Evolutionary conservation across 1,140 invertebrate species (phyloP).

Genomic region (Stegodyphus mimosarum): DNA sequence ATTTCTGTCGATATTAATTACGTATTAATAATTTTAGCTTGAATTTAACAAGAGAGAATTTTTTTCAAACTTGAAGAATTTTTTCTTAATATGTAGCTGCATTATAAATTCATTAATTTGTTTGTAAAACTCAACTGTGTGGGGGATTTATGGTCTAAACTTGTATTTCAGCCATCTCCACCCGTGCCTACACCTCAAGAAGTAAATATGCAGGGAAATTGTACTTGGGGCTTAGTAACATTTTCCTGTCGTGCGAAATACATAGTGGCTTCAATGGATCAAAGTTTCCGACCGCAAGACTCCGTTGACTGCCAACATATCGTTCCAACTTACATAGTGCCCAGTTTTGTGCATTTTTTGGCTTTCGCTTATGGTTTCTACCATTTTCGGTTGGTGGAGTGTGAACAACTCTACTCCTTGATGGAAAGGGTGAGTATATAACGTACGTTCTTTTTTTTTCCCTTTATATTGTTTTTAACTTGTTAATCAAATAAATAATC

Average conservation of each 20-base stretch:
- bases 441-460: neutral
- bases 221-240: slow-evolving; percentile 23
- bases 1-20: no score
- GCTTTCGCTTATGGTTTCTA: slow-evolving; percentile 82
- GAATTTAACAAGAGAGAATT: no score
- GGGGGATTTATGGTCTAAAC: no score
- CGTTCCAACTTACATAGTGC: slow-evolving; percentile 81
- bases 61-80: no score
- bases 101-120: no score
- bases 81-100: no score
- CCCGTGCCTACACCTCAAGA: slow-evolving; percentile 6
- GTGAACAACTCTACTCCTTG: slow-evolving; percentile 88
- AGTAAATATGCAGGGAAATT: slow-evolving; percentile 35
- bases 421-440: slow-evolving; percentile 81
- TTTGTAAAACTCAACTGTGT: no score
- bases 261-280: neutral
- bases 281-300: neutral
- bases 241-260: slow-evolving; percentile 32
- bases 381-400: slow-evolving; percentile 83
- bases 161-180: slow-evolving; percentile 21
- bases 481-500: no score
- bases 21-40: no score
- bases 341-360: slow-evolving; percentile 79
- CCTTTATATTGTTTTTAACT: no score
- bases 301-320: slow-evolving; percentile 37